Percentiles rank a stretch among this genome's conserved stretches.
phyloP scores from a whole-genome alignment of 1,140 invertebrate species.

The Popillia japonica region DNA sequence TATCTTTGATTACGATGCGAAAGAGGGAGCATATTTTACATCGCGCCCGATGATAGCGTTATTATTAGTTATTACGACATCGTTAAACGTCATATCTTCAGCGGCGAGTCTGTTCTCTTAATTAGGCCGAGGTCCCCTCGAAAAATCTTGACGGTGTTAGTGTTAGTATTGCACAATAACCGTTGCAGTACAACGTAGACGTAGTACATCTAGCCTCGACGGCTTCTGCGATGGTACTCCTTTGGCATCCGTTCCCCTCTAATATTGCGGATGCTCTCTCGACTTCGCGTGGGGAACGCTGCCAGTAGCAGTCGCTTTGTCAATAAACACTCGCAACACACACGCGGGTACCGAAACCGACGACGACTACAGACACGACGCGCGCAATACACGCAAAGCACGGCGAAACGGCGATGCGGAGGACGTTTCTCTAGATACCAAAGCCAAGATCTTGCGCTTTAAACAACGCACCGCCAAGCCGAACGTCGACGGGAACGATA shows the following conservation, averaged over 20 bases:
- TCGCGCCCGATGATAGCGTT: too few relatives aligned
- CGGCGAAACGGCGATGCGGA: neutral
- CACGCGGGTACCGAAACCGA: neutral
- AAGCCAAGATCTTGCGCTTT: slow-evolving; percentile 11
- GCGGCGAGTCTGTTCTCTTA: neutral
- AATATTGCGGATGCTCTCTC: neutral
- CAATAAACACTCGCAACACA: slow-evolving; percentile 11
- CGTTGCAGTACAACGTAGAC: neutral
- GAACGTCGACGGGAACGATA: neutral
- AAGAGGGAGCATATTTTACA: neutral
- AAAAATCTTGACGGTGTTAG: neutral
- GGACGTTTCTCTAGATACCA: neutral
- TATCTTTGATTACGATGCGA: neutral
- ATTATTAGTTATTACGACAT: neutral
- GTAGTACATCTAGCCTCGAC: slow-evolving; percentile 4
- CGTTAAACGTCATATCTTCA: neutral
- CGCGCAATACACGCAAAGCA: neutral
- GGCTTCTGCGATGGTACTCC: slow-evolving; percentile 27
- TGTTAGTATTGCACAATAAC: neutral
- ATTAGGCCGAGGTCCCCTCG: neutral
- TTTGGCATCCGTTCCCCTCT: slow-evolving; percentile 33
- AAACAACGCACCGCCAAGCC: neutral
- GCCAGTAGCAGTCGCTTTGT: slow-evolving; percentile 1
- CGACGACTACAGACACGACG: neutral
- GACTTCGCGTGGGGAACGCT: neutral